Evolutionary conservation across 2,797 vertebrate species (phyloP).

Genomic region (Spheniscus humboldti): DNA sequence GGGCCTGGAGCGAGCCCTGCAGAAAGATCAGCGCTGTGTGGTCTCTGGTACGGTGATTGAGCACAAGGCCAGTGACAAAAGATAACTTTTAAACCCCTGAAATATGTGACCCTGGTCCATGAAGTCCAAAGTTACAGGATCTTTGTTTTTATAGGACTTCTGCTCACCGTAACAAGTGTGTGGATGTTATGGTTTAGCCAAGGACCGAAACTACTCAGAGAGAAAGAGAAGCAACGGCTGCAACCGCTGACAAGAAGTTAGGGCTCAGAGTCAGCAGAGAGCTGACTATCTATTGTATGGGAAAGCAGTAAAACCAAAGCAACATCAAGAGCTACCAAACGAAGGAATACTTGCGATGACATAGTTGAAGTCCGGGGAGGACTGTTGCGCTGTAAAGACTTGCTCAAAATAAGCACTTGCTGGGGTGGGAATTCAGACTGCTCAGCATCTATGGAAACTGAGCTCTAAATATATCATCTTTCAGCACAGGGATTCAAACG

Average conservation of each 20-base stretch:
- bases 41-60: background rate
- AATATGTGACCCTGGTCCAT: background rate
- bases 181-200: background rate
- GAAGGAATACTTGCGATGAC: background rate
- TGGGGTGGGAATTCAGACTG: constrained; percentile 11
- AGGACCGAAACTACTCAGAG: background rate
- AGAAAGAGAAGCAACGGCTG: background rate
- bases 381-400: background rate
- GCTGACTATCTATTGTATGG: background rate
- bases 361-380: background rate
- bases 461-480: background rate
- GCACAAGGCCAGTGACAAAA: background rate
- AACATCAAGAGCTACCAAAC: background rate
- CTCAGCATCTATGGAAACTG: constrained; percentile 1
- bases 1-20: background rate
- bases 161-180: background rate
- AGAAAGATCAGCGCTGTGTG: background rate
- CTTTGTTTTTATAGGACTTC: background rate
- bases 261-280: background rate
- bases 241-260: background rate
- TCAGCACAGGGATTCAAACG: background rate
- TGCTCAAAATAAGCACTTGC: constrained; percentile 6
- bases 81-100: background rate
- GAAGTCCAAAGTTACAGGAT: fast-evolving
- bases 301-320: background rate